Evolutionary conservation across 2,113 vertebrate species (phyloP).

Genomic region (Corythoichthys haematopterus): DNA sequence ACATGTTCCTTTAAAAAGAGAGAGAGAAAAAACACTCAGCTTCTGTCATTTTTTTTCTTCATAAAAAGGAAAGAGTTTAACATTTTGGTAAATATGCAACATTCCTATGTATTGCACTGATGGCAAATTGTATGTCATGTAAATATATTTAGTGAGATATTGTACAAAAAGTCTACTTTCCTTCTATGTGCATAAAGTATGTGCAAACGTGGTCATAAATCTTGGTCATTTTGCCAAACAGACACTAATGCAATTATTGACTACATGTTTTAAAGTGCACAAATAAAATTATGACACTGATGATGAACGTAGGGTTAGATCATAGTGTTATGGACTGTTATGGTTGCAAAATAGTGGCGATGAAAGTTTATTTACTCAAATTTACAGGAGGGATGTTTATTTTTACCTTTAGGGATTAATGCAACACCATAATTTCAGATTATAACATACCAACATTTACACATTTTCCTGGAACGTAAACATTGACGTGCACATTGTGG

Average conservation of each 20-base stretch:
- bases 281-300: background rate
- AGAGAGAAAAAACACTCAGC: constrained; percentile 48
- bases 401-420: background rate
- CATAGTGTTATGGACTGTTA: background rate
- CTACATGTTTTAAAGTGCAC: background rate
- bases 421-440: background rate
- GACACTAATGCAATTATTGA: background rate
- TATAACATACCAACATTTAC: background rate
- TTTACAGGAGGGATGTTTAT: background rate
- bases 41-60: constrained; percentile 81
- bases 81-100: constrained; percentile 94
- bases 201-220: constrained; percentile 57
- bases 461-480: background rate
- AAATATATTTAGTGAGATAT: constrained; percentile 93
- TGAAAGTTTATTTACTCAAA: background rate
- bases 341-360: background rate
- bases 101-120: constrained; percentile 95
- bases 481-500: background rate
- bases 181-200: constrained; percentile 68
- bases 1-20: constrained; percentile 70
- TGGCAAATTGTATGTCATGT: constrained; percentile 89
- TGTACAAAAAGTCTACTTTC: constrained; percentile 80
- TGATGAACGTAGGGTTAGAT: background rate
- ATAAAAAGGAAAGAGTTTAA: constrained; percentile 78
- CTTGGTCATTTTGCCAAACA: constrained; percentile 32